Percentiles rank a stretch among this genome's conserved stretches.
Evolutionary conservation across 2,797 vertebrate genomes (phyloP).

Genomic region (Syndactyla subalaris): DNA sequence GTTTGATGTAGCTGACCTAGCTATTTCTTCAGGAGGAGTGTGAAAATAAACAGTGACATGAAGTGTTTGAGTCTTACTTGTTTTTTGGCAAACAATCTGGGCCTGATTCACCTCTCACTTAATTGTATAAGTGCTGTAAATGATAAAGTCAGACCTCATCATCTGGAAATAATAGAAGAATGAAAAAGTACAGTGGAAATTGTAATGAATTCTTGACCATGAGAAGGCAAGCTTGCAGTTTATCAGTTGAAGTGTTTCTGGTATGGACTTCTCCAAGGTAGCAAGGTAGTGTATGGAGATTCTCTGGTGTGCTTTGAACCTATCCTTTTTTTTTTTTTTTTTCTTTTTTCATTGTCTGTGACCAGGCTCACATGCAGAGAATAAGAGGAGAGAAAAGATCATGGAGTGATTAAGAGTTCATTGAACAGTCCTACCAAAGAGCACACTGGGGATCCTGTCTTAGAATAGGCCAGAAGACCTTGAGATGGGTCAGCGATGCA

Average conservation of each 20-base stretch:
- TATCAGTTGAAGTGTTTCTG: neutral
- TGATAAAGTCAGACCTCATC: conserved; percentile 39
- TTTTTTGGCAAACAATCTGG: conserved; percentile 57
- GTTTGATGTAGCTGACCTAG: neutral
- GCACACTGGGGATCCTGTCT: neutral
- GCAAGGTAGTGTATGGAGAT: neutral
- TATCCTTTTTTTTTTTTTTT: neutral
- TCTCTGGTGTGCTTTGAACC: neutral
- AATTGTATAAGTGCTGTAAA: conserved; percentile 44
- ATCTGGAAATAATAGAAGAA: conserved; percentile 59
- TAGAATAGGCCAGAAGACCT: neutral
- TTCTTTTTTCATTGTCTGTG: neutral
- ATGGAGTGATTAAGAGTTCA: neutral
- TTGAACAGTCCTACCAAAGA: neutral
- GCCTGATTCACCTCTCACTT: conserved; percentile 58
- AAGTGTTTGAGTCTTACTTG: conserved; percentile 52
- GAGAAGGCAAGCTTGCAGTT: neutral
- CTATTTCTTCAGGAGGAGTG: conserved; percentile 42
- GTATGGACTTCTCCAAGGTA: neutral
- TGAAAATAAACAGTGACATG: conserved; percentile 59
- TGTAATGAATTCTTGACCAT: neutral
- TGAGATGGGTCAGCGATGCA: neutral
- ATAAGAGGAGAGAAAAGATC: neutral
- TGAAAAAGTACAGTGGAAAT: conserved; percentile 5
- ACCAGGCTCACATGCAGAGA: fast-evolving